Base-by-base conservation (phyloP, 2,797 vertebrate species). In the Gymnothorax javanicus region DNA sequence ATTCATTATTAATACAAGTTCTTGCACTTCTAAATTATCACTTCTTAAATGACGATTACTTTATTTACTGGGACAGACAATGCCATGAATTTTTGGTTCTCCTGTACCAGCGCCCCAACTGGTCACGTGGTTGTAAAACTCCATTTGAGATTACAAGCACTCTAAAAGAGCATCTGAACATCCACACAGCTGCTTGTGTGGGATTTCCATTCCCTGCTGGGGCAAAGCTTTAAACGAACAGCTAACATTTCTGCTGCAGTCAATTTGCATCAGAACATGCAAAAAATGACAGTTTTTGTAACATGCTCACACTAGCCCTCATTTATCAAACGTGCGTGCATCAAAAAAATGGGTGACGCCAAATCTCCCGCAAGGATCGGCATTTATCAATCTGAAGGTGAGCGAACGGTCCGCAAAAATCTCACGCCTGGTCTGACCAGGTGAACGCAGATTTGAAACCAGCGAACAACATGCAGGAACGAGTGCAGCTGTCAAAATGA, bases 1-100 rank as follows among this genome's bases (percentile, higher is more conserved):
- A 12, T 81, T 56, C 7, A 81, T 81, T 81, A 81, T 81, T 54
- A 17, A 81, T 54, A 56, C 50, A 56, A n/a, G 77, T 56, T 79
- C 43, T 79, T 52, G 15, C 75, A 56, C 50, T 56, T 81, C 11
- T 81, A 81, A 81, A 81, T 81, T 20, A 52, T 56, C 50, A 2
- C 17, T 20, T 81, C 25, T 7, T 79, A 20, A 52, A 50, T 8
- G 50, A 56, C 9, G 77, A 81, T 9, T 1, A 17, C 27, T 50
- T n/a, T n/a, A n/a, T 50, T 73, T 15, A 77, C 43, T 33, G 77
- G 20, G 50, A 54, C 0, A n/a, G 15, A 20, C 17, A 7, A n/a
- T 20, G n/a, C 54, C 8, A 81, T 1, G 77, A 81, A 81, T 7
- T 56, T 20, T 54, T n/a, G 52, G n/a, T 81, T 56, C 25, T 81